Evolutionary conservation across 2,113 vertebrate species (phyloP).

Genomic region (Sinosuthora webbiana): DNA sequence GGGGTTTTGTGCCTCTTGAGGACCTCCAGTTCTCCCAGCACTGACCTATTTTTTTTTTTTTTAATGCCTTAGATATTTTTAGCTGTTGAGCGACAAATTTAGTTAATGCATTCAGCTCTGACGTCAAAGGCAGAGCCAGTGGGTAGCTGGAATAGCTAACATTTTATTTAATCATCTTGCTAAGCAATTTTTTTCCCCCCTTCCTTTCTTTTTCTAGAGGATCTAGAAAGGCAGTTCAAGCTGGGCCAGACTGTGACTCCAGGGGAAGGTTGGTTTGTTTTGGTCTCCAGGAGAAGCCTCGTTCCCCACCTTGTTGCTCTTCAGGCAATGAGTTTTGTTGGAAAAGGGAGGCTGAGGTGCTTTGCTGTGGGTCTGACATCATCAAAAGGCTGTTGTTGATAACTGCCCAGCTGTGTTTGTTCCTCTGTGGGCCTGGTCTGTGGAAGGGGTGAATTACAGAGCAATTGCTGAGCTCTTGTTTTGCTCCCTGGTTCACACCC

Average conservation of each 20-base stretch:
- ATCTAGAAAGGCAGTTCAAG: slow-evolving; percentile 1
- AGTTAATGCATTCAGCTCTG: slow-evolving; percentile 72
- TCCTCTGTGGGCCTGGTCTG: neutral
- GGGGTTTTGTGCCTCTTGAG: neutral
- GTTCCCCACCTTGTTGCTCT: neutral
- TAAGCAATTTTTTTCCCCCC: slow-evolving; percentile 19
- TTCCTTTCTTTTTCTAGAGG: slow-evolving; percentile 20
- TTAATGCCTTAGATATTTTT: slow-evolving; percentile 69
- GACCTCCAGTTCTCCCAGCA: slow-evolving; percentile 35
- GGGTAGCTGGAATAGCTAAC: slow-evolving; percentile 71
- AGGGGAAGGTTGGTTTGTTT: slow-evolving; percentile 18
- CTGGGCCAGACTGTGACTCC: neutral
- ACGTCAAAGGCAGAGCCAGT: slow-evolving; percentile 68
- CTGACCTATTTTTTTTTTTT: slow-evolving; percentile 46
- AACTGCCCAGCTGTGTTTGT: neutral
- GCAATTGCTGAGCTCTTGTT: neutral
- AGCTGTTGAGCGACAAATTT: slow-evolving; percentile 63
- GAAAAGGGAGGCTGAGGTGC: neutral
- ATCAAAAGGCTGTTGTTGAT: neutral
- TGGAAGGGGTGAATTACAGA: neutral
- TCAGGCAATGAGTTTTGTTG: neutral
- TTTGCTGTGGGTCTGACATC: neutral
- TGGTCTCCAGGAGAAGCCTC: neutral
- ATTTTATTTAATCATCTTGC: slow-evolving; percentile 72
- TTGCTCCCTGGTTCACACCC: neutral